Evolutionary conservation across 1,140 invertebrate species (phyloP), one percentile per base, ranked within the genome.

Genomic region (Limonius californicus): DNA sequence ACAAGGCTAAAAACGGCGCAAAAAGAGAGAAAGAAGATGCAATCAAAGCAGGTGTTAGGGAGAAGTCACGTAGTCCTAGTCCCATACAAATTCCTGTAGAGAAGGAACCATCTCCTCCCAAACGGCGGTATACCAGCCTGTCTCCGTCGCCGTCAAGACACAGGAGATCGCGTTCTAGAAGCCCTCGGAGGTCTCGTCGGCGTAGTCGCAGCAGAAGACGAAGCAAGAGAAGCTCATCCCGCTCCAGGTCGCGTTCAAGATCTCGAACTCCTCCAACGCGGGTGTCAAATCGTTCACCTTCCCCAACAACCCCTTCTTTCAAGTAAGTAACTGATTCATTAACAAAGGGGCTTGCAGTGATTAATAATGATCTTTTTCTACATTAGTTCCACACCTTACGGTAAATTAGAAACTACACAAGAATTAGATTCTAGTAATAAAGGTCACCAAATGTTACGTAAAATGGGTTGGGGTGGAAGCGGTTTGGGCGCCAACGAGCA

Each of bases 391-490:
- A 11, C 4, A 32, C 11, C 4, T 32, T 50, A 12, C 19, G 16
- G 7, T 9, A 50, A 21, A 12, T 2, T 18, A n/a, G 53, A 55
- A 4, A 1, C 4, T 6, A 7, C 14, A 7, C 78, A 80, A 61
- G 84, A 87, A 68, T 72, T 95, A 7, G 91, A 93, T 70, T 87
- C 91, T 68, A 88, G 85, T 21, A 98, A 98, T 78, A 97, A 97
- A 77, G 95, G 96, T 0, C 95, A 98, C 80, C 94, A 97, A 77
- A 85, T 98, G 78, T 79, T 98, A 23, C 91, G 88, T 74, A 95
- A 95, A 80, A 98, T 98, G 94, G 95, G 95, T 8, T 98, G 95
- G 95, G 80, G 83, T 63, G 83, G 84, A 42, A 82, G 85, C 59
- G 96, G 95, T 6, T 80, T 98, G 0, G 95, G 95, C 15, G 89